Conservation (phyloP, 2,888 invertebrate species). For the Branchipolynoe longqiensis region DNA sequence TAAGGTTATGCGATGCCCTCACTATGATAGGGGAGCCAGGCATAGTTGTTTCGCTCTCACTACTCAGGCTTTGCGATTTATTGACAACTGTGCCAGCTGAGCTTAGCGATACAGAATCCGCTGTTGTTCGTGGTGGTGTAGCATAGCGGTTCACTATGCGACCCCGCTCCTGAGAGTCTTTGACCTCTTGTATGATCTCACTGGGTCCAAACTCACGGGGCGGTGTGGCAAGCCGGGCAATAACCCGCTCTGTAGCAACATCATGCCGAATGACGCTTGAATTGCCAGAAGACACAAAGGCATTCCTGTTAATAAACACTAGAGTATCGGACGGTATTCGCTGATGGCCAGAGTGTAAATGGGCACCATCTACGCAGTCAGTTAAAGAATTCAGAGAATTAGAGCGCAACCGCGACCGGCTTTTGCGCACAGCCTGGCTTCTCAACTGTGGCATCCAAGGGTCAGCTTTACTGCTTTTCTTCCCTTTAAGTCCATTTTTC, state of each 20-base stretch:
- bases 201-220: slow-evolving; percentile 60
- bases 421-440: not conserved
- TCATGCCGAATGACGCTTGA: not conserved
- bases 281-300: slow-evolving; percentile 34
- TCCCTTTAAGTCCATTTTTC: not conserved
- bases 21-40: not conserved
- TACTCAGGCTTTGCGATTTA: not conserved
- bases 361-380: not conserved
- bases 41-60: not conserved
- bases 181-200: slow-evolving; percentile 52
- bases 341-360: not conserved
- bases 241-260: not conserved
- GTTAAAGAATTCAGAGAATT: slow-evolving; percentile 18
- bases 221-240: slow-evolving; percentile 60
- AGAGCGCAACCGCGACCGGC: not conserved
- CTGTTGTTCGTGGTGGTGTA: slow-evolving; percentile 54
- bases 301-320: slow-evolving; percentile 58
- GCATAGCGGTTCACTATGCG: slow-evolving; percentile 55
- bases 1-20: not conserved
- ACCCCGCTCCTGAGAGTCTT: slow-evolving; percentile 14
- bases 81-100: not conserved
- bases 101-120: slow-evolving; percentile 29
- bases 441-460: slow-evolving; percentile 26
- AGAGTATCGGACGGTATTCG: slow-evolving; percentile 44
- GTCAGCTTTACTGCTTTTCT: not conserved